Evolutionary conservation across 2,113 vertebrate species (phyloP).

Genomic region (Centropus unirufus): DNA sequence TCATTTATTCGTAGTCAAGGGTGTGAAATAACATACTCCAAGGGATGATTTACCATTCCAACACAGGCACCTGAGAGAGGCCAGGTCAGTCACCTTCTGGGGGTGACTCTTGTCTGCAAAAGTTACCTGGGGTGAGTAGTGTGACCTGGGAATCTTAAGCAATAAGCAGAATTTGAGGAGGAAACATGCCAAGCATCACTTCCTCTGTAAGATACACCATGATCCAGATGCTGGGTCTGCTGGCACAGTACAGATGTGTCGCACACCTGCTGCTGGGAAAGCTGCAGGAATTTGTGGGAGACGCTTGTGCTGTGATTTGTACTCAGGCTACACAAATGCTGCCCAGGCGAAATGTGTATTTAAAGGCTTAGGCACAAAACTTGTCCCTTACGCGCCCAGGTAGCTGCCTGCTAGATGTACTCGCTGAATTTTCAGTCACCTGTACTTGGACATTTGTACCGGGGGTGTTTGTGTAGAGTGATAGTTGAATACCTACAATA

Average conservation of each 20-base stretch:
- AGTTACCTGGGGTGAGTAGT: not conserved
- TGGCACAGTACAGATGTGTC: not conserved
- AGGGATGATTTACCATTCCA: not conserved
- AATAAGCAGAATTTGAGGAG: not conserved
- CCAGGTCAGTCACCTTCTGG: not conserved
- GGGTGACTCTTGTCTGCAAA: not conserved
- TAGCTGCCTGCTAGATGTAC: not conserved
- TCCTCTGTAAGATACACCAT: not conserved
- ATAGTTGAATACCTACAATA: not conserved
- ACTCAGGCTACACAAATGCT: not conserved
- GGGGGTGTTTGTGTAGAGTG: not conserved
- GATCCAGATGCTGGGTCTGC: not conserved
- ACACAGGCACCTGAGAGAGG: not conserved
- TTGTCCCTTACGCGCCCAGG: not conserved
- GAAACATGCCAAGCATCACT: not conserved
- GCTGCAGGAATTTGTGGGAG: not conserved
- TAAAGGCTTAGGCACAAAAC: rapidly evolving
- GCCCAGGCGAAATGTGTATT: not conserved
- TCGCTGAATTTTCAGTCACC: not conserved
- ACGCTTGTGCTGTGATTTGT: not conserved
- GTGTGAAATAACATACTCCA: not conserved
- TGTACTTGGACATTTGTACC: not conserved
- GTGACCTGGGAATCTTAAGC: not conserved
- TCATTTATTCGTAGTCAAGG: not conserved
- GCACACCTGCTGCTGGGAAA: rapidly evolving